phyloP scores from a whole-genome alignment of 2,797 vertebrate species.

The Tamandua tetradactyla region DNA sequence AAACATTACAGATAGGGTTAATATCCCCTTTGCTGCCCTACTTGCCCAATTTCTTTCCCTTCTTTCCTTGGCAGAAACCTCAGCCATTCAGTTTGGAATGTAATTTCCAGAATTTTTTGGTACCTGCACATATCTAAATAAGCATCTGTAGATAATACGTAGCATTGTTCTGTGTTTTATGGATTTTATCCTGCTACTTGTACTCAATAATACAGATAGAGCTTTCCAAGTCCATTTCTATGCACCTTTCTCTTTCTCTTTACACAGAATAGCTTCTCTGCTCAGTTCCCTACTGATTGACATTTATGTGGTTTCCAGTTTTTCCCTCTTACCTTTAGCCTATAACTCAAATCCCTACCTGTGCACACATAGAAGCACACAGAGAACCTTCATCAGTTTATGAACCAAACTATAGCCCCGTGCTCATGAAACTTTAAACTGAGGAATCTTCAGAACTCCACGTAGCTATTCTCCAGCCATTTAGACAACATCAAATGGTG shows the following conservation, averaged over 20 bases:
- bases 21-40: background rate
- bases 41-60: background rate
- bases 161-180: background rate
- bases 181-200: background rate
- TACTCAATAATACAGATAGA: too few species aligned
- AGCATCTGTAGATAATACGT: rapidly evolving
- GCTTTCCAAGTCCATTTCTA: background rate
- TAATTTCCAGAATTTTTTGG: background rate
- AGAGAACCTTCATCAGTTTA: background rate
- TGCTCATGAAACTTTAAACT: too few species aligned
- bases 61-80: background rate
- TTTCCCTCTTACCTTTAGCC: background rate
- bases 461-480: background rate
- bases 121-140: rapidly evolving
- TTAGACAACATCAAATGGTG: too few species aligned
- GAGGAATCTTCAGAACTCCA: background rate
- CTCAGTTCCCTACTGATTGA: rapidly evolving
- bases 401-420: background rate
- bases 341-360: background rate
- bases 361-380: rapidly evolving
- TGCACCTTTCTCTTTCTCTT: background rate
- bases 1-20: background rate
- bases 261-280: rapidly evolving
- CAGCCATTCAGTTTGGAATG: background rate
- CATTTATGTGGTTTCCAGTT: background rate